These are phyloP conservation scores for Lasioglossum villosulum DNA, from an alignment of 2,888 invertebrate species.

Conservation along the genomic window DNA sequence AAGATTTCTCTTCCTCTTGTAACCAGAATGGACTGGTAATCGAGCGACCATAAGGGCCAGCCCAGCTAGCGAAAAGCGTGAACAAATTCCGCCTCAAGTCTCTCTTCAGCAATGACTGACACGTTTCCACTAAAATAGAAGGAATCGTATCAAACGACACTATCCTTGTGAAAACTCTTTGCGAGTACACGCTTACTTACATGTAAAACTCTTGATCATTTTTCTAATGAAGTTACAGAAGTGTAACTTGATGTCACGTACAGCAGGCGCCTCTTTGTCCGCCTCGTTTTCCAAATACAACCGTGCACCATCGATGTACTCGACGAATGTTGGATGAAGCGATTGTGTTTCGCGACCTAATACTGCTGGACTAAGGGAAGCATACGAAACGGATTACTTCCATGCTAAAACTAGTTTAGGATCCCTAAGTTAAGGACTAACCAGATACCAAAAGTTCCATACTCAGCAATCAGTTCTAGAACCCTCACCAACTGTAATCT, in stretches of 20 bases:
- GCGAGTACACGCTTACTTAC: conserved; percentile 86
- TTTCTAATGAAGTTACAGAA: conserved; percentile 97
- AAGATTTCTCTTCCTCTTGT: conserved; percentile 79
- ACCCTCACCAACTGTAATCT: conserved; percentile 96
- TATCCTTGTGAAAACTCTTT: not conserved
- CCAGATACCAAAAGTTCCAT: conserved; percentile 93
- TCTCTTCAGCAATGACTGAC: conserved; percentile 93
- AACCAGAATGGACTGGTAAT: conserved; percentile 83
- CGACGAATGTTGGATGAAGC: conserved; percentile 94
- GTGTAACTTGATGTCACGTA: conserved; percentile 95
- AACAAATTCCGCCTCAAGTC: conserved; percentile 95
- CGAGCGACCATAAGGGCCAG: conserved; percentile 93
- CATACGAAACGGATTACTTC: conserved; percentile 7
- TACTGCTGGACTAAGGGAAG: conserved; percentile 89
- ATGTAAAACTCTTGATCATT: conserved; percentile 96
- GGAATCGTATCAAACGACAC: not conserved
- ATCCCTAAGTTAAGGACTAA: conserved; percentile 56
- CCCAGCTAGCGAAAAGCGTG: conserved; percentile 97
- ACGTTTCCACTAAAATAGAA: conserved; percentile 91
- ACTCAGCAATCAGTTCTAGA: conserved; percentile 95
- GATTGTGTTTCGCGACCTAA: conserved; percentile 93
- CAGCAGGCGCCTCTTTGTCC: conserved; percentile 95
- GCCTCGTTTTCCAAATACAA: conserved; percentile 96
- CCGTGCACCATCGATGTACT: conserved; percentile 97
- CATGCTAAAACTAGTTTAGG: not conserved